These are phyloP conservation scores for Lutjanus campechanus DNA, from an alignment of 2,797 vertebrate species.

Conservation along the genomic window DNA sequence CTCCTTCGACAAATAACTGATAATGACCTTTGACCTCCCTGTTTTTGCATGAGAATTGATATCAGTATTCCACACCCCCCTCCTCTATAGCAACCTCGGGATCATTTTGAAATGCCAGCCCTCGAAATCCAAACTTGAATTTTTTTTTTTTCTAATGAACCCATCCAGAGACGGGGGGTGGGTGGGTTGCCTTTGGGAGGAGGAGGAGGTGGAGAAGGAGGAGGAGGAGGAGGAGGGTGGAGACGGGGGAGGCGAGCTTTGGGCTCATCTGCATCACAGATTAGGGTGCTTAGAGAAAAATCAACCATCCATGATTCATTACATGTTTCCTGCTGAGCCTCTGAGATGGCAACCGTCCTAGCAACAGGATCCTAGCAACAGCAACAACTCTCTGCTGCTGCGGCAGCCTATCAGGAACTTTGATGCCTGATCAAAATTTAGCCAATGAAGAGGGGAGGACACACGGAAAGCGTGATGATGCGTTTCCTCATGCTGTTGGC, in stretches of 20 bases:
- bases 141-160: conserved; percentile 86
- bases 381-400: conserved; percentile 76
- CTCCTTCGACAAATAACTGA: conserved; percentile 90
- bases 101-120: conserved; percentile 80
- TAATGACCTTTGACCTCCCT: conserved; percentile 84
- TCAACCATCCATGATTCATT: conserved; percentile 97
- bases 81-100: conserved; percentile 68
- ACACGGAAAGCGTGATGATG: conserved; percentile 57
- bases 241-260: conserved; percentile 62
- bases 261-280: conserved; percentile 96
- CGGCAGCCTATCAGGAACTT: conserved; percentile 84
- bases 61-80: conserved; percentile 76
- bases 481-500: conserved; percentile 50
- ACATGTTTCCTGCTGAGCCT: conserved; percentile 90
- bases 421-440: conserved; percentile 79
- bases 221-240: conserved; percentile 58
- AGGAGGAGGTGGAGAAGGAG: conserved; percentile 57
- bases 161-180: conserved; percentile 79
- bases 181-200: conserved; percentile 41
- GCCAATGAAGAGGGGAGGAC: conserved; percentile 81
- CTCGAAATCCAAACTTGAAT: conserved; percentile 84
- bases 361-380: conserved; percentile 97
- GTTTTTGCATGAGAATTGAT: conserved; percentile 90
- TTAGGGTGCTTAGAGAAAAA: conserved; percentile 90
- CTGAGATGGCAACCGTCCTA: conserved; percentile 89